Evolutionary conservation across 2,113 vertebrate species (phyloP).

Genomic region (Semicossyphus pulcher): DNA sequence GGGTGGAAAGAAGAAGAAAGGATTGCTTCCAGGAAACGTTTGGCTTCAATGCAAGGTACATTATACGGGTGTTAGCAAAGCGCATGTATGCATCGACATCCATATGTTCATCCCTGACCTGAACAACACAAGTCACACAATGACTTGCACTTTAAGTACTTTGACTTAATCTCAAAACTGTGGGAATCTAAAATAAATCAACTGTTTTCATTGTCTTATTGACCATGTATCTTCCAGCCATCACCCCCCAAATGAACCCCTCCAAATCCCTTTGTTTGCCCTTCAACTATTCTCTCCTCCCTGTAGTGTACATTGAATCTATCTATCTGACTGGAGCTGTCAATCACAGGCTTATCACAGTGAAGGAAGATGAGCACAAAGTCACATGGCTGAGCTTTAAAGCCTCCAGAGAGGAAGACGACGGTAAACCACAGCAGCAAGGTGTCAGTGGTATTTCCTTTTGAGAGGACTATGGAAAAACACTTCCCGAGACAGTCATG

Average conservation of each 20-base stretch:
- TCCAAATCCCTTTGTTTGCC: slow-evolving; percentile 13
- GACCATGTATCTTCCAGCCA: not conserved
- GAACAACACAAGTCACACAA: slow-evolving; percentile 1
- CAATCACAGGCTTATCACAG: slow-evolving; percentile 47
- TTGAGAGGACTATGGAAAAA: too few species aligned
- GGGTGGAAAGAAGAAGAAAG: slow-evolving; percentile 15
- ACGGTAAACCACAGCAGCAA: slow-evolving; percentile 50
- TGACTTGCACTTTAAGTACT: not conserved
- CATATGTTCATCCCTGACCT: not conserved
- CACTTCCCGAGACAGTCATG: too few species aligned
- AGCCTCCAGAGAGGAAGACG: slow-evolving; percentile 35
- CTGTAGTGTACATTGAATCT: slow-evolving; percentile 35
- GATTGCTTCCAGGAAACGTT: slow-evolving; percentile 24
- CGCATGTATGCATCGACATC: not conserved
- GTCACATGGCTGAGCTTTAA: slow-evolving; percentile 46
- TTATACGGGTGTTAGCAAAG: not conserved
- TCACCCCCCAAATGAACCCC: not conserved
- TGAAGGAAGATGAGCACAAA: slow-evolving; percentile 45
- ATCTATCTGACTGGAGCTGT: slow-evolving; percentile 44
- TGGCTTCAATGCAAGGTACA: slow-evolving; percentile 16
- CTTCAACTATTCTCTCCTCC: slow-evolving; percentile 15
- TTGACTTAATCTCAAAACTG: not conserved
- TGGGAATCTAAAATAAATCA: slow-evolving; percentile 35
- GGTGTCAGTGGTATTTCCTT: slow-evolving; percentile 10
- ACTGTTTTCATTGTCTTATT: slow-evolving; percentile 26